Evolutionary conservation across 2,797 vertebrate species (phyloP), one percentile per base, ranked within the genome.

Genomic region (Scolopax bukidnonensis): DNA sequence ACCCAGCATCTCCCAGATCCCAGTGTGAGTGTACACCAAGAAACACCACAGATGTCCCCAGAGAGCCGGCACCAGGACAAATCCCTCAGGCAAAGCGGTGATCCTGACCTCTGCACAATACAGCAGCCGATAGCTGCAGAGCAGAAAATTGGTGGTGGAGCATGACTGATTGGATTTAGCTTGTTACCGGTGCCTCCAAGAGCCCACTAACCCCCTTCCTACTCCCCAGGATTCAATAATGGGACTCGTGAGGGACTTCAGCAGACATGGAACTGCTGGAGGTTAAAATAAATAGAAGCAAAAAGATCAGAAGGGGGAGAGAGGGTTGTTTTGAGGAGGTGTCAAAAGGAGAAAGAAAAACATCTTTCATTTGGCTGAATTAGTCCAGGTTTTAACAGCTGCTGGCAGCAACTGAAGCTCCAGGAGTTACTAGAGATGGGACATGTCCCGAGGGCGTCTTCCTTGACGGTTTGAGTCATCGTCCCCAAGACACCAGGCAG

Each of bases 31-130:
- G 1, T 6, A 4, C 45, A 43, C 19, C 12, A 24, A 73, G 45
- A 33, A 82, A 41, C 10, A 13, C 8, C 53, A 48, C 53, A 12
- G 51, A 6, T 2, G 6, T 53, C 16, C 36, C 57, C 76, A 60
- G 47, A 45, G 36, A 41, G 32, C 38, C 1, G 2, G 63, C n/a
- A 36, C 5, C 33, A 32, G 59, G 59, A 9, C 38, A 14, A 57
- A 19, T 32, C 25, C 41, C 17, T 12, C 11, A 3, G 7, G 0
- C 0, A 25, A 30, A 36, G 32, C 2, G 4, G 9, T 13, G 3
- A 3, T 41, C 27, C 92, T 2, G 1, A 41, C 25, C 67, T 36
- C 43, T 19, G 54, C 76, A 32, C 36, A 43, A 33, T 0, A 10
- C 20, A 38, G 70, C 16, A 25, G 21, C 27, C n/a, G 74, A 54